phyloP scores from a whole-genome alignment of 2,888 invertebrate genomes.

The Melieria picta region DNA sequence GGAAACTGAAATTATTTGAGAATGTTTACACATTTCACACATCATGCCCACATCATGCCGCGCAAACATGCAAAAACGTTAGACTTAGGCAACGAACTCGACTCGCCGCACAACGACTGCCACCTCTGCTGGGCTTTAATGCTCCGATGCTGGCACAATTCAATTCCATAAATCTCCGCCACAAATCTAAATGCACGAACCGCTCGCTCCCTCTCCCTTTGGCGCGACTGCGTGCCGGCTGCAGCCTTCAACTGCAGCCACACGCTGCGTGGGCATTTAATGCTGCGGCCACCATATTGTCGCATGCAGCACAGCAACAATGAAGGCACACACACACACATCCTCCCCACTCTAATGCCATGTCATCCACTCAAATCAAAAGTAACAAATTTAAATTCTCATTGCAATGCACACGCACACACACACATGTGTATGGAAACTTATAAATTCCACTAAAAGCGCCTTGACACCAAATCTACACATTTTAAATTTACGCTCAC shows the following conservation, averaged over 20 bases:
- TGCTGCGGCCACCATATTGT: background rate
- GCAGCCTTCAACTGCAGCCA: background rate
- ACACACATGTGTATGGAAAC: background rate
- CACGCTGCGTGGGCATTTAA: constrained; percentile 5
- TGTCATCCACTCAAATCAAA: constrained; percentile 33
- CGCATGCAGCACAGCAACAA: no score
- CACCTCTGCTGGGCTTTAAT: no score
- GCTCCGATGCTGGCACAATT: constrained; percentile 4
- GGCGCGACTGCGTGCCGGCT: background rate
- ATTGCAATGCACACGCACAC: constrained; percentile 26
- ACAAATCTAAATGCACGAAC: constrained; percentile 19
- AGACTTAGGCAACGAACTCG: no score
- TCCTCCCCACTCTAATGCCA: constrained; percentile 26
- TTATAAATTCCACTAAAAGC: constrained; percentile 50
- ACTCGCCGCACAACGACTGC: no score
- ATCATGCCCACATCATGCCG: no score
- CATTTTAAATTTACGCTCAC: constrained; percentile 46
- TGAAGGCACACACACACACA: no score
- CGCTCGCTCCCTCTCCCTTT: background rate
- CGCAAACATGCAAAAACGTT: no score
- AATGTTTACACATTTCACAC: no score
- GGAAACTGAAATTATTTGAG: no score
- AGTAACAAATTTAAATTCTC: constrained; percentile 33
- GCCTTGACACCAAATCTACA: constrained; percentile 55
- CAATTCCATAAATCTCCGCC: constrained; percentile 30